phyloP scores from a whole-genome alignment of 2,888 invertebrate species.

The Alloplasta piceator region DNA sequence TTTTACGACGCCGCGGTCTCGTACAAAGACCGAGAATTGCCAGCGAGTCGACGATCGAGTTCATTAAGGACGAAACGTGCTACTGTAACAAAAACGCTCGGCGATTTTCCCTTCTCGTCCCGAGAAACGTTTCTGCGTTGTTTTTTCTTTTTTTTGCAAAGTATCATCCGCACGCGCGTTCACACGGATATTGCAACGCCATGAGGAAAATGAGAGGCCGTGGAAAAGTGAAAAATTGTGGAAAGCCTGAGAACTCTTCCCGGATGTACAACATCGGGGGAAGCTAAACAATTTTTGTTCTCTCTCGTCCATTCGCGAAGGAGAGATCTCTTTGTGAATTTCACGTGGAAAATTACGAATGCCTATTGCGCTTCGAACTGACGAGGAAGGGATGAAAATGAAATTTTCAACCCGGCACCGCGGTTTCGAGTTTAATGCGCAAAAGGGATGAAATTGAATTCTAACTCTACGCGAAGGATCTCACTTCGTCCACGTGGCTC shows the following conservation, averaged over 20 bases:
- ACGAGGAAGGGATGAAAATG: slow-evolving; percentile 31
- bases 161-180: too few relatives aligned
- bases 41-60: slow-evolving; percentile 29
- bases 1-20: slow-evolving; percentile 47
- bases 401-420: slow-evolving; percentile 37
- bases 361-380: slow-evolving; percentile 63
- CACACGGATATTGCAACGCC: too few relatives aligned
- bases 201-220: slow-evolving; percentile 46
- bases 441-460: slow-evolving; percentile 63
- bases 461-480: slow-evolving; percentile 31
- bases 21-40: slow-evolving; percentile 10
- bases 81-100: not conserved
- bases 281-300: not conserved
- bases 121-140: not conserved
- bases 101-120: not conserved
- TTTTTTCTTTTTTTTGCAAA: too few relatives aligned
- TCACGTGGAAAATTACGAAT: slow-evolving; percentile 55
- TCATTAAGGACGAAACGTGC: slow-evolving; percentile 43
- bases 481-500: not conserved
- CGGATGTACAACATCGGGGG: too few relatives aligned
- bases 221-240: slow-evolving; percentile 64
- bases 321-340: slow-evolving; percentile 52
- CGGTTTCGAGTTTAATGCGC: slow-evolving; percentile 48
- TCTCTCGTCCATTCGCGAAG: slow-evolving; percentile 8
- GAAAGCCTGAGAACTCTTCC: not conserved